Evolutionary conservation across 2,888 invertebrate species (phyloP), one percentile per base, ranked within the genome.

Genomic region (Platynereis dumerilii): DNA sequence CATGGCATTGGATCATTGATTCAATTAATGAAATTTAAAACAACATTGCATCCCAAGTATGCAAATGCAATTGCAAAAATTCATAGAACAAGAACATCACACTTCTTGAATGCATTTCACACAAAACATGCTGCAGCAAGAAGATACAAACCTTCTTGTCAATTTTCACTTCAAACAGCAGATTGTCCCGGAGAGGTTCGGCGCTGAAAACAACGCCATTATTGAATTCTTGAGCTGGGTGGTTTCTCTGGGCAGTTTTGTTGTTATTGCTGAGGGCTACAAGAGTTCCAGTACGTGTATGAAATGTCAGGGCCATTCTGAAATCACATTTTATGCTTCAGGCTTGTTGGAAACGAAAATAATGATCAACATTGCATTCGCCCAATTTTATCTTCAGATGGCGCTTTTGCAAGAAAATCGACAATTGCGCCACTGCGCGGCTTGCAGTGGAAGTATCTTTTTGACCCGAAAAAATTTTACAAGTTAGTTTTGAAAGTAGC

Each of bases 181-280:
- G 78, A 68, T 79, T 78, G 62, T 81, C 80, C 63, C 70, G 72
- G 24, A 83, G 70, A 42, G 83, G 78, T 26, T 81, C 77, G 22
- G 74, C 72, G 65, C 80, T 80, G n/a, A 83, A 72, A 53, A 83
- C 81, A 54, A 83, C 80, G 1, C 82, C 83, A 70, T 83, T 83
- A 68, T 83, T 83, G 61, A 83, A 83, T 70, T 83, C 83, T 68
- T 82, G 82, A 2, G 79, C 74, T 26, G 82, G 81, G 34, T 80
- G 79, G 58, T 79, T 79, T 64, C 83, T 73, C 60, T 79, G 76
- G 17, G 83, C 83, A 34, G 94, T 94, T 67, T 90, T 89, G 85
- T 91, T 91, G 75, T 91, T 90, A 86, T 94, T 93, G 65, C 91
- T 88, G 74, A 96, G 87, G 72, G 91, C 91, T 74, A 96, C 91